Evolutionary conservation across 2,888 invertebrate species (phyloP).

Genomic region (Pseudolycoriella hygida): DNA sequence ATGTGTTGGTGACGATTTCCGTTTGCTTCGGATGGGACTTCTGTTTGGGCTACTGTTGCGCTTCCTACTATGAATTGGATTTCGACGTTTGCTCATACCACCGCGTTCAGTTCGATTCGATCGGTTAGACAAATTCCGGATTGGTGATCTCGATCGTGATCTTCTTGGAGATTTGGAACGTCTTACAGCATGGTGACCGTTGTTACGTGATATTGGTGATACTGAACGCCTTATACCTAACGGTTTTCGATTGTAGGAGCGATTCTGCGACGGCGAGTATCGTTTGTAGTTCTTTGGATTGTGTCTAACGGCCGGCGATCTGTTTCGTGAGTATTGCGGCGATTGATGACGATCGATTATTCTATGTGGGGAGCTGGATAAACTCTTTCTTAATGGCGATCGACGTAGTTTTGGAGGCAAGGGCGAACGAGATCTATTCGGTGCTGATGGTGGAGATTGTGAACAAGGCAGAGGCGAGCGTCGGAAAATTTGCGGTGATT

Average conservation of each 20-base stretch:
- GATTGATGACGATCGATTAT: constrained; percentile 4
- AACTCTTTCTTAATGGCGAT: background rate
- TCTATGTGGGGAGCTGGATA: background rate
- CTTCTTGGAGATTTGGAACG: too few species aligned
- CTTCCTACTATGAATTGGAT: background rate
- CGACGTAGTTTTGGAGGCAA: too few species aligned
- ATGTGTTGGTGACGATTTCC: background rate
- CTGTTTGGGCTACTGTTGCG: background rate
- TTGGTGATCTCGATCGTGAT: too few species aligned
- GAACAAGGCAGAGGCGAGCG: background rate
- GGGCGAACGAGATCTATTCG: background rate
- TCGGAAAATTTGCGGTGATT: background rate
- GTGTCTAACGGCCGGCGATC: constrained; percentile 3
- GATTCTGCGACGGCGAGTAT: constrained; percentile 7
- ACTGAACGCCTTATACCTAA: too few species aligned
- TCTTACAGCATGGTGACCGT: too few species aligned
- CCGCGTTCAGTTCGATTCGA: too few species aligned
- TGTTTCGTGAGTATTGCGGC: background rate
- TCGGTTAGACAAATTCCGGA: too few species aligned
- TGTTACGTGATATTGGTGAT: too few species aligned
- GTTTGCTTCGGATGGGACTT: background rate
- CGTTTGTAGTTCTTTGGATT: constrained; percentile 5
- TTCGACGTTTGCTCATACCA: too few species aligned
- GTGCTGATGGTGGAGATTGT: background rate
- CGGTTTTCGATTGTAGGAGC: too few species aligned